Conservation (phyloP, 2,888 invertebrate species). For the Mythimna albipuncta region DNA sequence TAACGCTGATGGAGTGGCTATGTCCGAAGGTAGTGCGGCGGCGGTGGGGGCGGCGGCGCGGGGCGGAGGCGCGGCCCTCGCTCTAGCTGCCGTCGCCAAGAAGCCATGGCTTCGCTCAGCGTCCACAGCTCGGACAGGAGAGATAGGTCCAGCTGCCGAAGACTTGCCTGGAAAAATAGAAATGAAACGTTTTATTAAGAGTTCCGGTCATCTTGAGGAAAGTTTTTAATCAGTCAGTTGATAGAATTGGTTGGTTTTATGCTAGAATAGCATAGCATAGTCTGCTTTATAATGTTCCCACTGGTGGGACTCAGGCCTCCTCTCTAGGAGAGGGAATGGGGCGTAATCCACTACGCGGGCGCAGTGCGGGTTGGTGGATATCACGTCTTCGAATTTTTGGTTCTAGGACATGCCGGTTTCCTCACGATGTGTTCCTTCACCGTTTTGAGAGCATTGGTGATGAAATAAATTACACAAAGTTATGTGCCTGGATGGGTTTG, state of each 20-base stretch:
- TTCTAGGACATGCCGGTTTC: too few species aligned
- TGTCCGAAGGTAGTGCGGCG: conserved; percentile 86
- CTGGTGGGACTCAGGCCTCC: too few species aligned
- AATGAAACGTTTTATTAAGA: conserved; percentile 23
- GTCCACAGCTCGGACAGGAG: conserved; percentile 97
- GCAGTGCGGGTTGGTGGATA: too few species aligned
- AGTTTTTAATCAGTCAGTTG: not conserved
- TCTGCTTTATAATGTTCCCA: too few species aligned
- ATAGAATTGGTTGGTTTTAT: not conserved
- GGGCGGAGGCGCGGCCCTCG: conserved; percentile 87
- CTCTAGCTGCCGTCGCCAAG: conserved; percentile 92
- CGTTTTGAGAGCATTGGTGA: too few species aligned
- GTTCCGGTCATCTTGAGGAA: not conserved
- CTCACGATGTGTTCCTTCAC: too few species aligned
- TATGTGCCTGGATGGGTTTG: too few species aligned
- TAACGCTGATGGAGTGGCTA: conserved; percentile 59
- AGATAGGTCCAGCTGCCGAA: conserved; percentile 97
- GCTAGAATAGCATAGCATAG: not conserved
- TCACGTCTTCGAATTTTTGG: too few species aligned
- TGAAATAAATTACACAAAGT: too few species aligned
- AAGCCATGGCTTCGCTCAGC: conserved; percentile 97
- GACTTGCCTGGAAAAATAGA: conserved; percentile 93
- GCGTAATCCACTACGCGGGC: too few species aligned
- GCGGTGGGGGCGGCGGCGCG: conserved; percentile 88
- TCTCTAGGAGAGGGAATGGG: too few species aligned